phyloP scores from a whole-genome alignment of 2,113 vertebrate genomes.

The Anoura caudifer region DNA sequence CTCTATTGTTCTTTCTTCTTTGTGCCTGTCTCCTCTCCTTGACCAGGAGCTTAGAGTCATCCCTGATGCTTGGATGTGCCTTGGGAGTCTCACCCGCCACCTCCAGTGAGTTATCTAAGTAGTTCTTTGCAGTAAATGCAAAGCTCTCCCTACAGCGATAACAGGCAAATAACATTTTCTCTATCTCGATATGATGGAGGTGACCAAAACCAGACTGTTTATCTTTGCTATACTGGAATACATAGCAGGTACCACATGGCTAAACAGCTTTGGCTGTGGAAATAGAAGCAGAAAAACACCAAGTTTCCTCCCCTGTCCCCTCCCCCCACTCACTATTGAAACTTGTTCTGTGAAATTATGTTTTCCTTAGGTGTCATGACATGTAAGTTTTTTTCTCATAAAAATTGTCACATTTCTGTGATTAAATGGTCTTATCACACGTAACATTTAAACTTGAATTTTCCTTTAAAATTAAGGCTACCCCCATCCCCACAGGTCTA shows the following conservation, averaged over 20 bases:
- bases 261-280: neutral
- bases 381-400: neutral
- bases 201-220: neutral
- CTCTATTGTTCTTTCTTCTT: neutral
- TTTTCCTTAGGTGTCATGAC: neutral
- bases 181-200: neutral
- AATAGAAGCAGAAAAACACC: neutral
- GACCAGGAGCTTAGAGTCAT: neutral
- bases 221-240: neutral
- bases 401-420: neutral
- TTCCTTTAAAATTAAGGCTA: neutral
- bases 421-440: neutral
- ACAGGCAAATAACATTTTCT: neutral
- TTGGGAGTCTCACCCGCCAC: neutral
- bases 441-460: neutral
- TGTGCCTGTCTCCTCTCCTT: neutral
- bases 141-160: neutral
- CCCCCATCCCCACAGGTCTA: too few relatives aligned
- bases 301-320: rapidly evolving
- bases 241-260: neutral
- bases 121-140: neutral
- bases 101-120: neutral
- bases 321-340: neutral
- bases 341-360: neutral
- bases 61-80: neutral